These are phyloP conservation scores for Hylyphantes graminicola DNA, from an alignment of 1,140 invertebrate genomes.

Conservation along the genomic window DNA sequence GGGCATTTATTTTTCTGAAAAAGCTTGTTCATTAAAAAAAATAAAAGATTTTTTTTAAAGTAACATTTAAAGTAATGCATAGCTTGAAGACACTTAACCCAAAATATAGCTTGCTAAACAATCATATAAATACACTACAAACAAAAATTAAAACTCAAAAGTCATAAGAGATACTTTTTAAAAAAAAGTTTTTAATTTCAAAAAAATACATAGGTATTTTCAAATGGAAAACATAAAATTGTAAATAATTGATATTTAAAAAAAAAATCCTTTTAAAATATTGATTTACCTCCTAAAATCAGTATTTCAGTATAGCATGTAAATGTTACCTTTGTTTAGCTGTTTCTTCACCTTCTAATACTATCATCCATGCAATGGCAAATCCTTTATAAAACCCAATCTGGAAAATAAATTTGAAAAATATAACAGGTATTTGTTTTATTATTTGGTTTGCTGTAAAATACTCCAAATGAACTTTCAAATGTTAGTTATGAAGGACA, in stretches of 20 bases:
- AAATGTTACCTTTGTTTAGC: slow-evolving; percentile 60
- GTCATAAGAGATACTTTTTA: too few relatives aligned
- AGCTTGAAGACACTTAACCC: not conserved
- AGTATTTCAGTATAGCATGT: not conserved
- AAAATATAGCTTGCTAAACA: not conserved
- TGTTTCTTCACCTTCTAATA: slow-evolving; percentile 63
- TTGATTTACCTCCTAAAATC: too few relatives aligned
- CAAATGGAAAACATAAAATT: too few relatives aligned
- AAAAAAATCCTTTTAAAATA: too few relatives aligned
- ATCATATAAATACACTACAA: not conserved
- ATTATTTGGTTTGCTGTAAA: too few relatives aligned
- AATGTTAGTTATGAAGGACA: too few relatives aligned
- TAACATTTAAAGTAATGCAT: not conserved
- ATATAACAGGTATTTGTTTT: too few relatives aligned
- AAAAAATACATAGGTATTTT: too few relatives aligned
- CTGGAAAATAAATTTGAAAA: not conserved
- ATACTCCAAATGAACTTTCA: too few relatives aligned
- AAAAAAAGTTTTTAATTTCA: too few relatives aligned
- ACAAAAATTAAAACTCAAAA: too few relatives aligned
- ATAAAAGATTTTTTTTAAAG: not conserved
- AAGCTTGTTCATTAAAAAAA: not conserved
- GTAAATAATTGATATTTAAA: too few relatives aligned
- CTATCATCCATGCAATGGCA: slow-evolving; percentile 63
- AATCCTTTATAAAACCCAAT: slow-evolving; percentile 65
- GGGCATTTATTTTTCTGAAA: slow-evolving; percentile 63